Percentiles rank a stretch among this genome's conserved stretches.
These are phyloP conservation scores for Hippopotamyrus pictus DNA, from an alignment of 2,797 vertebrate genomes.

Conservation along the genomic window DNA sequence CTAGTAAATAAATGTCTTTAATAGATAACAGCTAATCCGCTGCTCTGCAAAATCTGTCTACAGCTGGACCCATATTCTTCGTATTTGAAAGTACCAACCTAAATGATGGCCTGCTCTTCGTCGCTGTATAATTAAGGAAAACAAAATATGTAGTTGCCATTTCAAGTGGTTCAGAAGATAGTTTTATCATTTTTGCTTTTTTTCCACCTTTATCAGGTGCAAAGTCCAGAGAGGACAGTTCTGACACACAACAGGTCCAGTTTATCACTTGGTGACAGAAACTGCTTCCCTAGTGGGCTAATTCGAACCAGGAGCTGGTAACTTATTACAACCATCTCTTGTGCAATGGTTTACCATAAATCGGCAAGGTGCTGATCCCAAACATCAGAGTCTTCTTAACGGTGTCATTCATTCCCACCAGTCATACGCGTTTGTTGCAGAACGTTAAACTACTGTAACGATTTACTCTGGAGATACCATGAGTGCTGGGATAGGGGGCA, in stretches of 20 bases:
- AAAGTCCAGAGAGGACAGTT: neutral
- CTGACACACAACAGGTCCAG: neutral
- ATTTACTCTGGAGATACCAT: neutral
- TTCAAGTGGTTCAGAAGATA: neutral
- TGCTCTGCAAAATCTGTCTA: neutral
- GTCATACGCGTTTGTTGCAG: neutral
- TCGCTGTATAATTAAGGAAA: neutral
- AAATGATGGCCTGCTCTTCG: neutral
- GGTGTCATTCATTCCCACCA: neutral
- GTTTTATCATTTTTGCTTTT: neutral
- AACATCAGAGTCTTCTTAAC: neutral
- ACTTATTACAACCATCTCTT: slow-evolving; percentile 14
- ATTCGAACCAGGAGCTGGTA: slow-evolving; percentile 2
- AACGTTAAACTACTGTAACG: neutral
- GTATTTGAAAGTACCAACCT: neutral
- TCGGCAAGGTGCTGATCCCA: neutral
- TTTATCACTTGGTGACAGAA: neutral
- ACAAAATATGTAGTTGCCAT: neutral
- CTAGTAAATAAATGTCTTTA: neutral
- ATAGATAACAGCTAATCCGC: neutral
- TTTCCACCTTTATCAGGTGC: neutral
- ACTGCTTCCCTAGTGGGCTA: neutral
- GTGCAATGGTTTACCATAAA: slow-evolving; percentile 16
- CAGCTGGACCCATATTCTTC: neutral
- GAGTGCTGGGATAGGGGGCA: neutral